Conservation (phyloP, 2,113 vertebrate species). For the Nibea coibor region DNA sequence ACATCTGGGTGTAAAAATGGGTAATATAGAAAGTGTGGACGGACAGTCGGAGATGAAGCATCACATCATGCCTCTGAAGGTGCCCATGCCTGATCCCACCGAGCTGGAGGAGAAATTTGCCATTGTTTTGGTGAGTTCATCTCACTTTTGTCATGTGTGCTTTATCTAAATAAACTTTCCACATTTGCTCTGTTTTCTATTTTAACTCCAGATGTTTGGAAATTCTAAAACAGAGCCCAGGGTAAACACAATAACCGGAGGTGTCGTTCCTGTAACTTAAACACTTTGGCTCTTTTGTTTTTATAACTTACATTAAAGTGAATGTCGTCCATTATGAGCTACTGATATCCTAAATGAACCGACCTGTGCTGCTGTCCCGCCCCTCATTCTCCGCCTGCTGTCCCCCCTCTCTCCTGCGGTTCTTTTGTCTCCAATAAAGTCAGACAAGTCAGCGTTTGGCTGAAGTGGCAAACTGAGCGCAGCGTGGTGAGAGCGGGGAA, state of each 20-base stretch:
- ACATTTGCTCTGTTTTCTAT: neutral
- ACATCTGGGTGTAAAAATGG: conserved; percentile 80
- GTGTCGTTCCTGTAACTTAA: neutral
- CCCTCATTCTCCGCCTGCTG: conserved; percentile 58
- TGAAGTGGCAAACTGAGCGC: conserved; percentile 56
- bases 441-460: conserved; percentile 73
- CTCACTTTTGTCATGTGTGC: neutral
- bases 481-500: conserved; percentile 35
- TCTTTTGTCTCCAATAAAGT: conserved; percentile 82
- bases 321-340: conserved; percentile 34
- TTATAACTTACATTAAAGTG: neutral
- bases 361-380: conserved; percentile 65
- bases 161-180: too few species aligned
- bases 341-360: conserved; percentile 40
- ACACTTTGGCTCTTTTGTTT: neutral
- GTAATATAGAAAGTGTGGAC: conserved; percentile 94
- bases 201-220: neutral
- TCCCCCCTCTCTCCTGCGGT: conserved; percentile 59
- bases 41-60: conserved; percentile 87
- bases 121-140: conserved; percentile 91
- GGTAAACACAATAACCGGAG: neutral
- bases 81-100: conserved; percentile 95
- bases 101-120: conserved; percentile 97
- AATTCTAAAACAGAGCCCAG: neutral
- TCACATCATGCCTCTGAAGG: conserved; percentile 90